A percentile compares a stretch with the other conserved stretches of the same genome.
Conservation (phyloP, 1,140 invertebrate species). For the Lepidotrigona ventralis region DNA sequence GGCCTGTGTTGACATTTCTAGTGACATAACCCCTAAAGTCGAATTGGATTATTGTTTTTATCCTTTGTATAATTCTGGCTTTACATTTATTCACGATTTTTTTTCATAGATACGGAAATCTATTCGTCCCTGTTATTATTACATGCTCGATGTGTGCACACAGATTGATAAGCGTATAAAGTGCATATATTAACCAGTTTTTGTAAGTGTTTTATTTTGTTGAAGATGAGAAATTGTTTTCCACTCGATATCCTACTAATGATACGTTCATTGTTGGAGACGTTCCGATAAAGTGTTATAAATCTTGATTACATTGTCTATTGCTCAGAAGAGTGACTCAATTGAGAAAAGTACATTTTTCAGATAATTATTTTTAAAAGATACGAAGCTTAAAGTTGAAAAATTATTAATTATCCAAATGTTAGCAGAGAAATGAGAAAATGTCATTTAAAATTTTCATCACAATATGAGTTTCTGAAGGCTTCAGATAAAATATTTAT, state of each 20-base stretch:
- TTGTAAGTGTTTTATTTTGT: slow-evolving; percentile 30
- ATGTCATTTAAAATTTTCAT: background rate
- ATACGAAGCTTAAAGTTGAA: background rate
- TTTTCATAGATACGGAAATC: background rate
- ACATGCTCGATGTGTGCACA: background rate
- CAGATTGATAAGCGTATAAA: slow-evolving; percentile 14
- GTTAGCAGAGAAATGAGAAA: too few relatives aligned
- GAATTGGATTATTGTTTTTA: background rate
- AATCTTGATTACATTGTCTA: background rate
- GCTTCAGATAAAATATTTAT: background rate
- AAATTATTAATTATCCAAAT: background rate
- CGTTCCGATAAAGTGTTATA: background rate
- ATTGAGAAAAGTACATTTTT: background rate
- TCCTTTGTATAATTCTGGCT: too few relatives aligned
- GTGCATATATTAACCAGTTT: slow-evolving; percentile 4
- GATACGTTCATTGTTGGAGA: background rate
- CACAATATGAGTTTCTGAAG: background rate
- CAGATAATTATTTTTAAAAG: background rate
- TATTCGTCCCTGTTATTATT: background rate
- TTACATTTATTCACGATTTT: background rate
- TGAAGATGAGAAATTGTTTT: background rate
- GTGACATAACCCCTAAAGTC: slow-evolving; percentile 34
- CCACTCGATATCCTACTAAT: background rate
- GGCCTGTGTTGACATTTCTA: slow-evolving; percentile 37
- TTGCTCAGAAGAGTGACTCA: background rate